Evolutionary conservation across 2,113 vertebrate genomes (phyloP), one percentile per base, ranked within the genome.

Genomic region (Takifugu bimaculatus): DNA sequence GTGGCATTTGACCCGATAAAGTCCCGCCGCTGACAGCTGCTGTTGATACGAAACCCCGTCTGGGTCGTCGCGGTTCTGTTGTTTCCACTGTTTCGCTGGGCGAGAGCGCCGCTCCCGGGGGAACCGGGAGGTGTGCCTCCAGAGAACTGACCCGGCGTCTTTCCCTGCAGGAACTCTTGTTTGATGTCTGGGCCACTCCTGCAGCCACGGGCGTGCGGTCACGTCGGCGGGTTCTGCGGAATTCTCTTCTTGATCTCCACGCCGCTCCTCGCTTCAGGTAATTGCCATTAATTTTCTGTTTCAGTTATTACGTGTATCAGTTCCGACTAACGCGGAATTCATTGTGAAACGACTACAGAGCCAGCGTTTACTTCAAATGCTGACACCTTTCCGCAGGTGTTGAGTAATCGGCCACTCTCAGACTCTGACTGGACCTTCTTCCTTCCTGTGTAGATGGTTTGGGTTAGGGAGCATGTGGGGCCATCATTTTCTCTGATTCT

Each of bases 171-270:
- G 85, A 83, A 70, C 49, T 57, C 76, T 26, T 70, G 71, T 72
- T 87, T 88, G 69, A 91, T 91, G 90, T 91, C 89, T 67, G 47
- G 65, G n/a, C 71, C 64, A 9, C 61, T 63, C 58, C 58, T 29
- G 53, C 26, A 13, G 66, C 62, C 83, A 7, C 74, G 77, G 84
- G 70, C 54, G 29, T 84, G 81, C 78, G 77, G 84, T 66, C 77
- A 39, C n/a, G 0, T 75, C 77, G 42, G 63, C 51, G 62, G 89
- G 71, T 59, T 74, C 47, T 84, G 78, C 57, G 74, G 76, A 52
- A 27, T 89, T 63, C 63, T 91, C 58, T 66, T 91, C 7, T 55
- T 89, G 77, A 74, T 72, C 12, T 58, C 61, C 58, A 63, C 85
- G 0, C 84, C 75, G 50, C 77, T 66, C 48, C 55, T 83, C 63